Conservation (phyloP, 2,113 vertebrate species). For the Pelmatolapia mariae region DNA sequence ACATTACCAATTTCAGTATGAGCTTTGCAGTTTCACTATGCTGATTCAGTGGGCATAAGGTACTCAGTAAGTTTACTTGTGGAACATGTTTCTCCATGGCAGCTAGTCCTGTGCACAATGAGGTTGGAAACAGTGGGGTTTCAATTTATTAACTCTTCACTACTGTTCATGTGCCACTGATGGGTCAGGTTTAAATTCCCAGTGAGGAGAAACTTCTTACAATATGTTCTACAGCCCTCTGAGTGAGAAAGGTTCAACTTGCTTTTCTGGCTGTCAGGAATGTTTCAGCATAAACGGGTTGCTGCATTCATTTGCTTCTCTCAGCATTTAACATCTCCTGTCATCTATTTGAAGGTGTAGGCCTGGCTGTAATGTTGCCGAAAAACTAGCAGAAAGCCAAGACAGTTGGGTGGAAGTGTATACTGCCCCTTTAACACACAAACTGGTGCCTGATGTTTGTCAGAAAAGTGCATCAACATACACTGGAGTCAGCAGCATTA, state of each 20-base stretch:
- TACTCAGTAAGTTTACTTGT: background rate
- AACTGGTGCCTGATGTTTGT: background rate
- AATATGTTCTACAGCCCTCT: background rate
- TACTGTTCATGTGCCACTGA: background rate
- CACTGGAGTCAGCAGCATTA: background rate
- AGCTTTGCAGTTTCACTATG: background rate
- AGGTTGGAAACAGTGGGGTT: background rate
- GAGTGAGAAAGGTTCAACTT: background rate
- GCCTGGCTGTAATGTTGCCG: background rate
- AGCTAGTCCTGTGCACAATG: background rate
- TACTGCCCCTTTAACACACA: background rate
- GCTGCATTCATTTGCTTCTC: background rate
- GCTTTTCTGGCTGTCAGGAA: slow-evolving; percentile 1
- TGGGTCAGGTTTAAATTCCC: background rate
- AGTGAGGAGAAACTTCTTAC: background rate
- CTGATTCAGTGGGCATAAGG: background rate
- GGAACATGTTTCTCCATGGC: background rate
- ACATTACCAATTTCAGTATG: background rate
- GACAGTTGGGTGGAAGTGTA: background rate
- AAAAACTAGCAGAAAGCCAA: background rate
- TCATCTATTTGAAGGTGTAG: background rate
- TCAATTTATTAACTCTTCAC: background rate
- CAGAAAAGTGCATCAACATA: background rate
- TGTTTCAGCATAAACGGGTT: slow-evolving; percentile 4
- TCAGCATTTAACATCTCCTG: slow-evolving; percentile 11